Evolutionary conservation across 2,888 invertebrate species (phyloP).

Genomic region (Cheilosia pagana): DNA sequence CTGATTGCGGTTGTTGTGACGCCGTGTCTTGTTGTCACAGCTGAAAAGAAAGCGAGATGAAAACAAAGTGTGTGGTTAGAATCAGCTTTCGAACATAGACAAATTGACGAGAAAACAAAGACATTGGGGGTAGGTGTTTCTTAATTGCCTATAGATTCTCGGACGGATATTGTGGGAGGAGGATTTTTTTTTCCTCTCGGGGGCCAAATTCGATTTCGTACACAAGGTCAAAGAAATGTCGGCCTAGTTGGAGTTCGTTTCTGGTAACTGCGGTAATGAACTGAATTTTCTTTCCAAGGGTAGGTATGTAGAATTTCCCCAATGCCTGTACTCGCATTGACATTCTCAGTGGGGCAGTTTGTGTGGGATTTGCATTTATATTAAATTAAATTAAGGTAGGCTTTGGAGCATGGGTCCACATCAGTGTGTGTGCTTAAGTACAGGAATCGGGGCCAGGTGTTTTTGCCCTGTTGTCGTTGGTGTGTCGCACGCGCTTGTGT

Average conservation of each 20-base stretch:
- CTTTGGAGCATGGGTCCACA: not conserved
- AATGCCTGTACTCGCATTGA: not conserved
- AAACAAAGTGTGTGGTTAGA: conserved; percentile 35
- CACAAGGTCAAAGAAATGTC: conserved; percentile 49
- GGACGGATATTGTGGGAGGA: no score
- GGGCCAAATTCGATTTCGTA: conserved; percentile 8
- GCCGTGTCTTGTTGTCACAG: conserved; percentile 57
- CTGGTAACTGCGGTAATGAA: conserved; percentile 44
- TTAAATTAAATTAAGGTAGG: conserved; percentile 63
- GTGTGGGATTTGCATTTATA: conserved; percentile 66
- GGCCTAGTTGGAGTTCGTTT: conserved; percentile 21
- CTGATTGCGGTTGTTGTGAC: conserved; percentile 38
- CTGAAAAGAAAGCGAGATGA: conserved; percentile 54
- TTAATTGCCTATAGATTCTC: no score
- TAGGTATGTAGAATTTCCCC: conserved; percentile 1
- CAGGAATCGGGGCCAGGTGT: conserved; percentile 12
- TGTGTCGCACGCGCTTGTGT: conserved; percentile 7
- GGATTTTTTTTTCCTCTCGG: no score
- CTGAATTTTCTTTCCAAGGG: conserved; percentile 36
- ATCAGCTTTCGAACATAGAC: not conserved
- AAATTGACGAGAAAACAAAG: conserved; percentile 5
- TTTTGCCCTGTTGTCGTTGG: not conserved
- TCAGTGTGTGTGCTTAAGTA: not conserved
- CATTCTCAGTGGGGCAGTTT: conserved; percentile 40
- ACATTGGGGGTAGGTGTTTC: not conserved